Evolutionary conservation across 2,888 invertebrate genomes (phyloP).

Genomic region (Alcis repandata): DNA sequence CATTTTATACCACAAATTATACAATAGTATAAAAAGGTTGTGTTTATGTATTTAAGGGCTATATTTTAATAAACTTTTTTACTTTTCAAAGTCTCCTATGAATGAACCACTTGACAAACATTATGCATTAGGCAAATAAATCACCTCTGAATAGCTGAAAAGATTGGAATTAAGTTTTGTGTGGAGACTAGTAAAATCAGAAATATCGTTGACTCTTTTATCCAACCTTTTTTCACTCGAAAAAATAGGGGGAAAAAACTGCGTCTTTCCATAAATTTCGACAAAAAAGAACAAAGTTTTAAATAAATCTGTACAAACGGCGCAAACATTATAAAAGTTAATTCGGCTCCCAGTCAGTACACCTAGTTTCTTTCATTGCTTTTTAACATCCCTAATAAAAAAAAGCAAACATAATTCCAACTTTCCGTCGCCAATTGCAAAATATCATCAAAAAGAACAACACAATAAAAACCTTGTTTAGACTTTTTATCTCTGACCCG

Average conservation of each 20-base stretch:
- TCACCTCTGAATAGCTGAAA: background rate
- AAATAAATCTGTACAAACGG: background rate
- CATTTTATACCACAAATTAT: too few relatives aligned
- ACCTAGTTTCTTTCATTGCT: slow-evolving; percentile 15
- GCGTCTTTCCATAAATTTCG: too few relatives aligned
- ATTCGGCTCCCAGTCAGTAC: background rate
- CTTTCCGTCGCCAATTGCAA: slow-evolving; percentile 15
- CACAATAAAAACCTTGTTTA: slow-evolving; percentile 27
- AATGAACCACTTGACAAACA: too few relatives aligned
- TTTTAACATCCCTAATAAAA: slow-evolving; percentile 20
- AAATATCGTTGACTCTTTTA: too few relatives aligned
- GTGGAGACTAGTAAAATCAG: too few relatives aligned
- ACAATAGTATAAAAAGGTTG: too few relatives aligned
- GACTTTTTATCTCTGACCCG: slow-evolving; percentile 25
- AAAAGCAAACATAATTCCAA: slow-evolving; percentile 9
- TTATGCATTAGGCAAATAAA: background rate
- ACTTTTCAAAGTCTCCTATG: too few relatives aligned
- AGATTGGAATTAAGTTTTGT: too few relatives aligned
- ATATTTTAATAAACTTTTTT: too few relatives aligned
- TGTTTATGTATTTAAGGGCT: too few relatives aligned
- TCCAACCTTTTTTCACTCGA: too few relatives aligned
- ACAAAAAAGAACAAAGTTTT: slow-evolving; percentile 1
- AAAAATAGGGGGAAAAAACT: too few relatives aligned
- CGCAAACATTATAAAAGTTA: background rate
- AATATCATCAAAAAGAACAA: slow-evolving; percentile 19